Conservation (phyloP, 2,888 invertebrate species). For the Agrilus cyanescens region DNA sequence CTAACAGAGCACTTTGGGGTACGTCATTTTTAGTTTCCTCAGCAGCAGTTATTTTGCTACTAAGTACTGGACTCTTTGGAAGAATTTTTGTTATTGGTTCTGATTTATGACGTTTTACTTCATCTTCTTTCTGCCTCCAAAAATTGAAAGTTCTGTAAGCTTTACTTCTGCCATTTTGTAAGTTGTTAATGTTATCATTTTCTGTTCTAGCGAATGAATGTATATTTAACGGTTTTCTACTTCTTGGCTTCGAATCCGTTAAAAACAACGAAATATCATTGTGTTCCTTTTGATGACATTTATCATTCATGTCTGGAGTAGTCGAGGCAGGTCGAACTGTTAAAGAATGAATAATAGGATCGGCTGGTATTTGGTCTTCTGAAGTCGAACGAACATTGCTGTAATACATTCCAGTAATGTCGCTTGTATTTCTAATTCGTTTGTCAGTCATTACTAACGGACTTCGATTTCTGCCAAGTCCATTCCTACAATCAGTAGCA, state of each 20-base stretch:
- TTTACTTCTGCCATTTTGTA: slow-evolving; percentile 2
- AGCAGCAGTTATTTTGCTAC: too few species aligned
- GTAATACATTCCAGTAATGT: not conserved
- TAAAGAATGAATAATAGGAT: slow-evolving; percentile 19
- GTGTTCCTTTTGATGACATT: slow-evolving; percentile 17
- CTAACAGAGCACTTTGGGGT: not conserved
- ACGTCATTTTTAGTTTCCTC: too few species aligned
- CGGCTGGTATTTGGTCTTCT: slow-evolving; percentile 29
- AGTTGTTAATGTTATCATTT: not conserved
- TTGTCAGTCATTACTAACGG: too few species aligned
- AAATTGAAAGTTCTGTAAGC: slow-evolving; percentile 46
- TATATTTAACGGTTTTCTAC: slow-evolving; percentile 60
- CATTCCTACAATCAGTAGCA: slow-evolving; percentile 10
- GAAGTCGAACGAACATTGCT: slow-evolving; percentile 27
- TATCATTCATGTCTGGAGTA: slow-evolving; percentile 28
- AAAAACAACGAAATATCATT: slow-evolving; percentile 46
- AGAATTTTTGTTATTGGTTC: too few species aligned
- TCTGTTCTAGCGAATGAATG: slow-evolving; percentile 29
- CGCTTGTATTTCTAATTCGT: not conserved
- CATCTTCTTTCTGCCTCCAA: slow-evolving; percentile 51
- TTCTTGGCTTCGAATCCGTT: slow-evolving; percentile 60
- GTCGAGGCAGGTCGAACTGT: slow-evolving; percentile 32
- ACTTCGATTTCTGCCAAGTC: too few species aligned
- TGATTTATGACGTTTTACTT: slow-evolving; percentile 17
- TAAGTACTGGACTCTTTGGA: too few species aligned